Percentiles rank a stretch among this genome's conserved stretches.
Evolutionary conservation across 2,113 vertebrate species (phyloP).

Genomic region (Poeciliopsis prolifica): DNA sequence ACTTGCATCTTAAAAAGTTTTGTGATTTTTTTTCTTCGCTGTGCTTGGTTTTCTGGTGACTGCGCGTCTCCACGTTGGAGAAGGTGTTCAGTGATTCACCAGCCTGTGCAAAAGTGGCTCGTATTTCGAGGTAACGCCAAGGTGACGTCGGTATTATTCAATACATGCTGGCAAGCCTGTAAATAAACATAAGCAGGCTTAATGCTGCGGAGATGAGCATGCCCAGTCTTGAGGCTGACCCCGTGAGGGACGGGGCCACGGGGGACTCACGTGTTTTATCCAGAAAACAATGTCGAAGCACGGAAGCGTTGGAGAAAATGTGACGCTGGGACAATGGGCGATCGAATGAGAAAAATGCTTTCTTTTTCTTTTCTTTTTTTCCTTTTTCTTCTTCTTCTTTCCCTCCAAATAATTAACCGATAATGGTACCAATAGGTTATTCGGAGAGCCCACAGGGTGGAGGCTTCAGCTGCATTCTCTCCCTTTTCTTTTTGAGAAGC

Average conservation of each 20-base stretch:
- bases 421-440: slow-evolving; percentile 28
- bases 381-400: neutral
- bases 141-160: slow-evolving; percentile 18
- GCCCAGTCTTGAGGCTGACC: slow-evolving; percentile 51
- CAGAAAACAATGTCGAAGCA: slow-evolving; percentile 44
- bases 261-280: slow-evolving; percentile 56
- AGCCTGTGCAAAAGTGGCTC: slow-evolving; percentile 12
- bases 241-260: slow-evolving; percentile 42
- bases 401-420: slow-evolving; percentile 42
- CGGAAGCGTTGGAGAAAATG: slow-evolving; percentile 17
- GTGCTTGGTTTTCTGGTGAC: neutral
- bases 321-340: slow-evolving; percentile 40
- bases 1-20: neutral
- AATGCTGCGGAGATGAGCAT: slow-evolving; percentile 38
- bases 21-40: neutral
- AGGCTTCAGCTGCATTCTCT: slow-evolving; percentile 6
- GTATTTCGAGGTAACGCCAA: slow-evolving; percentile 34
- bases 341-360: slow-evolving; percentile 14
- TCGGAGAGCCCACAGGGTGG: slow-evolving; percentile 38
- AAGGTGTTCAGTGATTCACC: neutral
- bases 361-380: neutral
- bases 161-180: neutral
- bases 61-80: neutral
- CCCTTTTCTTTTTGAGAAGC: neutral
- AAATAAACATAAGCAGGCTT: slow-evolving; percentile 30